phyloP scores from a whole-genome alignment of 2,797 vertebrate species.

The Rhinophrynus dorsalis region DNA sequence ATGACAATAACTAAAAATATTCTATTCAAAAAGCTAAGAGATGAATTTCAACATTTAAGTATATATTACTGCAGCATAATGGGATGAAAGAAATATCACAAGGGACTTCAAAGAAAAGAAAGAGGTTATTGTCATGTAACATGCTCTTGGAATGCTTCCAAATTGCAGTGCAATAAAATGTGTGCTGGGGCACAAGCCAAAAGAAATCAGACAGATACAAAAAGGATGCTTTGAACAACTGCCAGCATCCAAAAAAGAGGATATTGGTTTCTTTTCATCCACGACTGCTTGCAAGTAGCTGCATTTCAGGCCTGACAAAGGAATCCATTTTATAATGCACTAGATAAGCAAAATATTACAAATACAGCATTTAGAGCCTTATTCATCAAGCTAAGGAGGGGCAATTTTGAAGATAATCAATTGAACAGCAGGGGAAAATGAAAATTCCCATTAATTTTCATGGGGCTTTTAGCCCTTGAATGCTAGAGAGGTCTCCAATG shows the following conservation, averaged over 20 bases:
- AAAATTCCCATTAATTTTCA: no score
- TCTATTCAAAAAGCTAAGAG: not conserved
- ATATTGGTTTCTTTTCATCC: not conserved
- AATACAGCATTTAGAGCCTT: no score
- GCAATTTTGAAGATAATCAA: no score
- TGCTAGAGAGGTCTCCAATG: no score
- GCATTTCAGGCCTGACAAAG: not conserved
- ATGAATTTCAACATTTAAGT: slow-evolving; percentile 31
- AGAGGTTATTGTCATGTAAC: slow-evolving; percentile 18
- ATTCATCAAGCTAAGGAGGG: no score
- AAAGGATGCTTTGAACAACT: not conserved
- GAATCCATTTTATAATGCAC: not conserved
- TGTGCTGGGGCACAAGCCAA: slow-evolving; percentile 3
- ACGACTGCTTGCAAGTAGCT: not conserved
- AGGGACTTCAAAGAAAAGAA: slow-evolving; percentile 20
- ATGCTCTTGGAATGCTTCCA: slow-evolving; percentile 16
- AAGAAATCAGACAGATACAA: slow-evolving; percentile 7
- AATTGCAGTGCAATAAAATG: slow-evolving; percentile 11
- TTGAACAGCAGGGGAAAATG: no score
- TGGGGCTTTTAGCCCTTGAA: no score
- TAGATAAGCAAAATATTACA: not conserved
- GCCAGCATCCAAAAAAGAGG: not conserved
- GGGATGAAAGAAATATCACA: slow-evolving; percentile 26
- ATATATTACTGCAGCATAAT: slow-evolving; percentile 26
- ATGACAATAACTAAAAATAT: slow-evolving; percentile 31